These are phyloP conservation scores for Gopherus evgoodei DNA, from an alignment of 2,113 vertebrate species.

Conservation along the genomic window DNA sequence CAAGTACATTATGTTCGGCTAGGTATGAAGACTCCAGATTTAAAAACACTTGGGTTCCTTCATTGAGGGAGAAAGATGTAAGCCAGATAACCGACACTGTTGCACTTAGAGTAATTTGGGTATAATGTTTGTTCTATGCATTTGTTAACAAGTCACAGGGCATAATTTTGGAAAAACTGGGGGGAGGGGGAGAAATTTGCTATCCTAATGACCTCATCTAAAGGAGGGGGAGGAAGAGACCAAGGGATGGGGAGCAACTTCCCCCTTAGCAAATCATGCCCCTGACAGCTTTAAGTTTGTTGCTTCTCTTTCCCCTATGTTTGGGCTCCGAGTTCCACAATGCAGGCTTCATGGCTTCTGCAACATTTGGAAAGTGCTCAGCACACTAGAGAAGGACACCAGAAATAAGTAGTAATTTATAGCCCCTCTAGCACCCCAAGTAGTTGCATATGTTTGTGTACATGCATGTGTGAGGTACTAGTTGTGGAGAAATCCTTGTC, in stretches of 20 bases:
- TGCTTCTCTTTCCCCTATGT: neutral
- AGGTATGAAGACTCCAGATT: neutral
- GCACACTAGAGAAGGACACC: neutral
- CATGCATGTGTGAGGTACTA: neutral
- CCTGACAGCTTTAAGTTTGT: neutral
- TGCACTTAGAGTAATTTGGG: neutral
- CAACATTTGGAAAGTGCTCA: neutral
- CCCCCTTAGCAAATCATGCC: neutral
- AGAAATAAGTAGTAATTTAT: neutral
- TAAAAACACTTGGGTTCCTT: neutral
- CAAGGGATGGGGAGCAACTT: neutral
- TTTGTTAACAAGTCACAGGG: neutral
- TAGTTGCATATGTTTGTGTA: neutral
- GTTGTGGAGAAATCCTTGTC: neutral
- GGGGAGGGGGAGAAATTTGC: no score
- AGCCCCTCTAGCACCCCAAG: neutral
- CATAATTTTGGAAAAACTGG: neutral
- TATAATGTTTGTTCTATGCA: neutral
- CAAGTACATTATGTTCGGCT: neutral
- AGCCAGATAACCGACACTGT: neutral
- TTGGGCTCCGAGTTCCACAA: neutral
- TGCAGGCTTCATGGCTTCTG: fast-evolving
- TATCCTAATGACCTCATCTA: neutral
- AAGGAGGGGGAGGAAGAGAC: neutral
- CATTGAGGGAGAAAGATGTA: fast-evolving